These are phyloP conservation scores for Nannoperca australis DNA, from an alignment of 2,797 vertebrate species.

Conservation along the genomic window DNA sequence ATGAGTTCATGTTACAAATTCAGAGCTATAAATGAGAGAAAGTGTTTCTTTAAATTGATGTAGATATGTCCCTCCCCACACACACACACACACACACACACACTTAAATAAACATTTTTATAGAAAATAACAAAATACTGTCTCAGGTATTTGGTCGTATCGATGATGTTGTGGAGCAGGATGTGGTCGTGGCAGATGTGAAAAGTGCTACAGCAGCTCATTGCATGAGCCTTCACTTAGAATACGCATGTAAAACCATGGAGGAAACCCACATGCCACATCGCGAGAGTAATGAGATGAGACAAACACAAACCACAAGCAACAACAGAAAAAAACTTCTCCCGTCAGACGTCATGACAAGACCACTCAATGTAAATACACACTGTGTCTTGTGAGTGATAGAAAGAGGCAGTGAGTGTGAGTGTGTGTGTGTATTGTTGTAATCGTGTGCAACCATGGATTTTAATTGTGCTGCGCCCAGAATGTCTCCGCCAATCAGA, in stretches of 20 bases:
- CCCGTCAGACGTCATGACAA: conserved; percentile 34
- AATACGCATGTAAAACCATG: conserved; percentile 27
- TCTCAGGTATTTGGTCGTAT: neutral
- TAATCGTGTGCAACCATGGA: conserved; percentile 33
- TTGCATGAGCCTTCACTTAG: conserved; percentile 16
- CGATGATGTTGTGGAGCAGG: conserved; percentile 24
- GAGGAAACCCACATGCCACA: conserved; percentile 52
- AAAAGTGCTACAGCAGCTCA: conserved; percentile 26
- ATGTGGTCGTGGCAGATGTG: conserved; percentile 44
- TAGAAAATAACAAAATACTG: neutral
- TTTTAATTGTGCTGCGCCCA: conserved; percentile 54
- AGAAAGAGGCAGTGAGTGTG: neutral
- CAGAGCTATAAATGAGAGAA: neutral
- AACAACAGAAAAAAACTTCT: conserved; percentile 32
- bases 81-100: too few species aligned
- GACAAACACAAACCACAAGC: conserved; percentile 52
- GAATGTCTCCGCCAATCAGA: conserved; percentile 71
- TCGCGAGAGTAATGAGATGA: conserved; percentile 47
- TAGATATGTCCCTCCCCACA: neutral
- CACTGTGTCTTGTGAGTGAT: conserved; percentile 23
- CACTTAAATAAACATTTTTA: neutral
- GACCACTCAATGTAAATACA: conserved; percentile 49
- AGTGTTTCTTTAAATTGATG: neutral
- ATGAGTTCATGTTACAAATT: neutral
- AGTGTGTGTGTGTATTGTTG: conserved; percentile 5